phyloP scores from a whole-genome alignment of 1,140 invertebrate species.

The Lutraria rhynchaena region DNA sequence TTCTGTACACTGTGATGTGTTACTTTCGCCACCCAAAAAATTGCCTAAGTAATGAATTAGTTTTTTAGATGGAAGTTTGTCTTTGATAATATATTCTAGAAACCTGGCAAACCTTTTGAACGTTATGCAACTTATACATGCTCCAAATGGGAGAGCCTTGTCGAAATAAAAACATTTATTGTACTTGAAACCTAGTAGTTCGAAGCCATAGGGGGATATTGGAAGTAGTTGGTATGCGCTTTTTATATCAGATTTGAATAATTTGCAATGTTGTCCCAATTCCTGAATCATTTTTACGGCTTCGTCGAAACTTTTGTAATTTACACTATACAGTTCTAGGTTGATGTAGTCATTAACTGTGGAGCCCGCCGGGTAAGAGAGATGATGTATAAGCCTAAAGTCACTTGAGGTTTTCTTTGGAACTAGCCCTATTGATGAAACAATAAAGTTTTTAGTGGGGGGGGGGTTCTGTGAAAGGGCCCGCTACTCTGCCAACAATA shows the following conservation, averaged over 20 bases:
- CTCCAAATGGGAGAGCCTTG: conserved; percentile 22
- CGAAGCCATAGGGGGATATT: conserved; percentile 1
- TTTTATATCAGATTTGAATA: no score
- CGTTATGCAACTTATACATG: conserved; percentile 11
- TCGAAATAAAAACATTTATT: not conserved
- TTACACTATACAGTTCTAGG: not conserved
- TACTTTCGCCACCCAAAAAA: not conserved
- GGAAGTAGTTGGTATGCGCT: no score
- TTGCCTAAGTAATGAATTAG: conserved; percentile 15
- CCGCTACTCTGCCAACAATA: not conserved
- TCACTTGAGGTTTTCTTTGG: conserved; percentile 26
- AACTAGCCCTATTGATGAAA: conserved; percentile 26
- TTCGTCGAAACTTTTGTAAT: conserved; percentile 10
- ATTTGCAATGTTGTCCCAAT: conserved; percentile 4
- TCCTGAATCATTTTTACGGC: conserved; percentile 6
- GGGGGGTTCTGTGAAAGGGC: not conserved
- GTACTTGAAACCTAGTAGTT: conserved; percentile 13
- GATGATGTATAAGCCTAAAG: conserved; percentile 32
- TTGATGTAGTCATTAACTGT: conserved; percentile 28
- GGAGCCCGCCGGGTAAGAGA: conserved; percentile 13
- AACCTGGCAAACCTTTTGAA: conserved; percentile 12
- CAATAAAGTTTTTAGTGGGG: not conserved
- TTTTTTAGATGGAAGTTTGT: no score
- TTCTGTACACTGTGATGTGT: not conserved
- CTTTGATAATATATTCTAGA: not conserved